Percentiles rank a stretch among this genome's conserved stretches.
Conservation (phyloP, 2,113 vertebrate species). For the Thoracochromis brauschi region DNA sequence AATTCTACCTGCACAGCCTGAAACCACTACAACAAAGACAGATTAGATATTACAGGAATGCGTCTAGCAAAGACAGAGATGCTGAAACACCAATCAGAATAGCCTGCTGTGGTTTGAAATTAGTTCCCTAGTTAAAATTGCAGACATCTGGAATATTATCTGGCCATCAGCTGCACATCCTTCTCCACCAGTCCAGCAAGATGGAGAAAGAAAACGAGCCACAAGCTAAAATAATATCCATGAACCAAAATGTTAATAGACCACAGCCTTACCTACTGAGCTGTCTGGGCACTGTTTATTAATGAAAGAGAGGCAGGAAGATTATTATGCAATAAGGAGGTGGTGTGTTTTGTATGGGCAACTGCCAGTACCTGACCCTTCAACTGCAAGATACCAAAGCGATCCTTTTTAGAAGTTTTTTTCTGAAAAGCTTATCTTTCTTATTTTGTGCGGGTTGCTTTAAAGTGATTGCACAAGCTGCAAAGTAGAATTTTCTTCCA, state of each 20-base stretch:
- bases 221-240: neutral
- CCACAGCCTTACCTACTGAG: neutral
- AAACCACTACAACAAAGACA: neutral
- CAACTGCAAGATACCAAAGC: neutral
- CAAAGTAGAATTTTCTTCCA: neutral
- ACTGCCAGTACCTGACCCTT: neutral
- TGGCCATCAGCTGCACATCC: neutral
- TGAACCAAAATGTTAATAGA: neutral
- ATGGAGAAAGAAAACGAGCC: neutral
- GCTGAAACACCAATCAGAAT: neutral
- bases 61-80: neutral
- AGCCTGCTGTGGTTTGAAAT: neutral
- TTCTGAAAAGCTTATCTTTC: neutral
- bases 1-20: neutral
- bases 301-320: neutral
- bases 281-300: neutral
- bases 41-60: neutral
- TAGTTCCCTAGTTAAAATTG: neutral
- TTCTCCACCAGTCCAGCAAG: neutral
- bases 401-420: neutral
- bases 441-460: neutral
- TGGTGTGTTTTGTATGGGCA: neutral
- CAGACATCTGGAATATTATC: neutral
- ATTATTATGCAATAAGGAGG: neutral
- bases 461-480: neutral